A percentile compares a stretch with the other conserved stretches of the same genome.
These are phyloP conservation scores for Protosalanx chinensis DNA, from an alignment of 2,797 vertebrate genomes.

Conservation along the genomic window DNA sequence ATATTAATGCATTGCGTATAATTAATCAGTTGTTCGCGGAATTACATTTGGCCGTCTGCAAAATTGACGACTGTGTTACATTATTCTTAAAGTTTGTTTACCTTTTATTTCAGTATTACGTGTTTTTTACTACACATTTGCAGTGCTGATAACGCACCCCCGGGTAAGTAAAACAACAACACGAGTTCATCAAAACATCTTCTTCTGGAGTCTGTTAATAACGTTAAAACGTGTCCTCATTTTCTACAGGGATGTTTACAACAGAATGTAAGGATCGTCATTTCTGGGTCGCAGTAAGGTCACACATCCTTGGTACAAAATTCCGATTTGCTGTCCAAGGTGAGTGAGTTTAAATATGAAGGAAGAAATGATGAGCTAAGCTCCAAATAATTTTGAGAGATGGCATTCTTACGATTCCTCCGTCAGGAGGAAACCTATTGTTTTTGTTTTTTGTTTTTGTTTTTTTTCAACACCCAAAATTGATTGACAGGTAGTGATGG, in stretches of 20 bases:
- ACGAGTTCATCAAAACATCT: not conserved
- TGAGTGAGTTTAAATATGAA: slow-evolving; percentile 11
- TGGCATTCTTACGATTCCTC: no score
- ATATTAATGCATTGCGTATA: not conserved
- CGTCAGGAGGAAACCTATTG: no score
- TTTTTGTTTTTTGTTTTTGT: no score
- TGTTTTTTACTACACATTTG: slow-evolving; percentile 11
- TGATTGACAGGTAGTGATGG: slow-evolving; percentile 25
- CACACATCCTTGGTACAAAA: slow-evolving; percentile 29
- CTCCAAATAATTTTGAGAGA: not conserved
- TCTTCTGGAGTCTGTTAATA: not conserved
- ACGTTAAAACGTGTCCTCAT: not conserved
- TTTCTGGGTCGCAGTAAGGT: slow-evolving; percentile 45
- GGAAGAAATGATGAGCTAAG: not conserved
- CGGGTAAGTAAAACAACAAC: slow-evolving; percentile 38
- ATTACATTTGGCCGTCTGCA: not conserved
- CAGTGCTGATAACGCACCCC: slow-evolving; percentile 25
- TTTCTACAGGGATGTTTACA: slow-evolving; percentile 40
- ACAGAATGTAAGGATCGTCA: slow-evolving; percentile 48
- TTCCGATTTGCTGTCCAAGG: slow-evolving; percentile 47
- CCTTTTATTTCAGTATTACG: not conserved
- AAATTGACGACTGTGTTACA: not conserved
- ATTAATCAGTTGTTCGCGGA: not conserved
- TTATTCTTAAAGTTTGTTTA: not conserved
- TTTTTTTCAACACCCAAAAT: not conserved